Percentiles rank a stretch among this genome's conserved stretches.
phyloP scores from a whole-genome alignment of 2,113 vertebrate species.

The Abramis brama region DNA sequence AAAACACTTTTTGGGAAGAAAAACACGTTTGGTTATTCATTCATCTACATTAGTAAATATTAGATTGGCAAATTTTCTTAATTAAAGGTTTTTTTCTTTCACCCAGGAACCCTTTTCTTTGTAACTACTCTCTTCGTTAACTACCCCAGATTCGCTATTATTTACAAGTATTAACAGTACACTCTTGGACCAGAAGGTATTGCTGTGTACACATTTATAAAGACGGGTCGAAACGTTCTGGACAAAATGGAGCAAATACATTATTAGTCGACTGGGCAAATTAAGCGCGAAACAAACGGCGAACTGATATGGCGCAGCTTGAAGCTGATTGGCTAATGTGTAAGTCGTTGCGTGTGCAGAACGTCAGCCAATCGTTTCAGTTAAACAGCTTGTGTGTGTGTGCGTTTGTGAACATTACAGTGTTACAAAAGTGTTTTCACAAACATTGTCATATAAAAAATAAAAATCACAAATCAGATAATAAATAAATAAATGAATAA shows the following conservation, averaged over 20 bases:
- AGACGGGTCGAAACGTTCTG: background rate
- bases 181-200: slow-evolving; percentile 31
- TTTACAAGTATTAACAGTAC: slow-evolving; percentile 42
- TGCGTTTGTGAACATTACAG: slow-evolving; percentile 30
- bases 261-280: background rate
- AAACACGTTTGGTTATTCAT: slow-evolving; percentile 25
- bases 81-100: background rate
- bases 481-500: slow-evolving; percentile 21
- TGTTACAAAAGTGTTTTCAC: slow-evolving; percentile 34
- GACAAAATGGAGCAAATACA: background rate
- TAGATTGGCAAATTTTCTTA: slow-evolving; percentile 3
- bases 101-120: background rate
- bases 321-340: slow-evolving; percentile 25
- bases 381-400: slow-evolving; percentile 12
- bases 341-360: slow-evolving; percentile 30
- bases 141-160: background rate
- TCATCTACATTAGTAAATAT: slow-evolving; percentile 20
- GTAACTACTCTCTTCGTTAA: background rate
- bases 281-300: background rate
- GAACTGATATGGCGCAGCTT: slow-evolving; percentile 11
- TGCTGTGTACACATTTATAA: slow-evolving; percentile 37
- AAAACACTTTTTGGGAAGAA: background rate
- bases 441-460: slow-evolving; percentile 34
- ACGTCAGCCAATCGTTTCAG: background rate
- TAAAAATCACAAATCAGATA: slow-evolving; percentile 6